Evolutionary conservation across 2,888 invertebrate genomes (phyloP), one percentile per base, ranked within the genome.

Genomic region (Synanthedon formicaeformis): DNA sequence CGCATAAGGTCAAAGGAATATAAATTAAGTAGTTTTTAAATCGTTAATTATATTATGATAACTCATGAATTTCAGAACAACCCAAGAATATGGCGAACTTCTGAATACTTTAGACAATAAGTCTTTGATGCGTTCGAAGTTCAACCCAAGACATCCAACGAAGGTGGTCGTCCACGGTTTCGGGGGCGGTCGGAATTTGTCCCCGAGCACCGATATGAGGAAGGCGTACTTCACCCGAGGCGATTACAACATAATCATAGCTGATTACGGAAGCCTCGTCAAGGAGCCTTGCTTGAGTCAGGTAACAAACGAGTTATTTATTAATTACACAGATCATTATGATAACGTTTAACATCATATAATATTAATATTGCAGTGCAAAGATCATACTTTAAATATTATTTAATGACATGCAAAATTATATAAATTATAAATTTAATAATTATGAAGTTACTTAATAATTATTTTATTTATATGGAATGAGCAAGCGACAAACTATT

Each of bases 151-250:
- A 0, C 91, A 94, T 73, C 92, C 94, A 0, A 95, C 95, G 4
- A 97, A 97, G 83, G 89, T 97, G 18, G 92, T 97, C 50, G 94
- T 97, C 14, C 97, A 97, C 68, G 97, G 97, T 5, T 97, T 97
- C 67, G 95, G 96, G 0, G 96, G 95, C 0, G 95, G 96, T 0
- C 84, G 95, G 57, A 91, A 93, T 70, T 85, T 93, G 40, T 92
- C 94, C 0, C 96, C 96, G 0, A 95, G 95, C 71, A 95, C 95
- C 0, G 95, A 95, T 69, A 90, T 96, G 83, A 88, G 95, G 52
- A 92, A 93, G 71, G 96, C 95, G 0, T 96, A 94, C 75, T 96
- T 95, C 73, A 86, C 90, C 41, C 88, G 90, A 55, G 95, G 95
- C 50, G 91, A 94, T 64, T 95, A 95, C 75, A 96, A 96, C 67